Evolutionary conservation across 2,113 vertebrate genomes (phyloP).

Genomic region (Silurus glanis): DNA sequence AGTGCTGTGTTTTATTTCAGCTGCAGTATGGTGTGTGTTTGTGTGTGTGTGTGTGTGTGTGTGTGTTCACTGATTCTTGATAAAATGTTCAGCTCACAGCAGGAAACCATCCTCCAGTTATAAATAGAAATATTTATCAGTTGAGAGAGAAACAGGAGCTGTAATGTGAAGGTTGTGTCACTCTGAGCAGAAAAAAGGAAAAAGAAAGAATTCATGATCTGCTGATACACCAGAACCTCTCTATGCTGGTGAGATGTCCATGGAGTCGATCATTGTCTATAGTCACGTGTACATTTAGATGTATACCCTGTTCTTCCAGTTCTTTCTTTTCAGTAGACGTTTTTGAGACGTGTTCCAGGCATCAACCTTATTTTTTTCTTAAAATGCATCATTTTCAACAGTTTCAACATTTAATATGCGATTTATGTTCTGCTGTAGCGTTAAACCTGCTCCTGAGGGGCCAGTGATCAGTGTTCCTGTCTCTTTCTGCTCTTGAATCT

Average conservation of each 20-base stretch:
- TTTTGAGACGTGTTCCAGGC: too few relatives aligned
- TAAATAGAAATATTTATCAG: constrained; percentile 42
- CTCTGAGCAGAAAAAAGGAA: background rate
- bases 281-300: too few relatives aligned
- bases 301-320: background rate
- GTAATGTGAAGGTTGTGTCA: background rate
- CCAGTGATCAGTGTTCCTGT: too few relatives aligned
- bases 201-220: background rate
- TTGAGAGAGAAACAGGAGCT: constrained; percentile 13
- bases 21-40: background rate
- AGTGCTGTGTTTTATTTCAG: background rate
- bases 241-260: too few relatives aligned
- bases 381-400: too few relatives aligned
- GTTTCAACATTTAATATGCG: too few relatives aligned
- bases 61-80: constrained; percentile 52
- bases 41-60: background rate
- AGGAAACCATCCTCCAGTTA: constrained; percentile 50
- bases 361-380: too few relatives aligned
- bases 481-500: too few relatives aligned
- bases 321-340: too few relatives aligned
- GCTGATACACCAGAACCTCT: background rate
- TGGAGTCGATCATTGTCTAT: too few relatives aligned
- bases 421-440: too few relatives aligned
- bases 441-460: too few relatives aligned
- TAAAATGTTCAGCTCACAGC: constrained; percentile 39